A percentile compares a stretch with the other conserved stretches of the same genome.
Conservation (phyloP, 2,797 vertebrate species). For the Limnodromus scolopaceus region DNA sequence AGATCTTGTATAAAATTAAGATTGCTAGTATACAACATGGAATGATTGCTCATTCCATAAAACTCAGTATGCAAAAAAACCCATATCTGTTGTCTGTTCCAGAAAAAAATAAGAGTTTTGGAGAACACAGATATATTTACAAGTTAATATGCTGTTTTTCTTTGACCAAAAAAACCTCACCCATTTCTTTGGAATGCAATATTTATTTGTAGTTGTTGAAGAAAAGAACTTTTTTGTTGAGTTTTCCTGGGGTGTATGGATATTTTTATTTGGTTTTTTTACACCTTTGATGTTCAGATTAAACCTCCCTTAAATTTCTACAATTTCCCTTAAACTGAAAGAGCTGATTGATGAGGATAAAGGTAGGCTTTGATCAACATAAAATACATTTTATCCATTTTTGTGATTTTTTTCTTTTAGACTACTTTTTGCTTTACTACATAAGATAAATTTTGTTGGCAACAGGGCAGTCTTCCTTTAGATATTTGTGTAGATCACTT, state of each 20-base stretch:
- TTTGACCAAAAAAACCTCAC: background rate
- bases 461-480: background rate
- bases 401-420: background rate
- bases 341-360: background rate
- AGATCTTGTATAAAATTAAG: background rate
- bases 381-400: background rate
- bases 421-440: background rate
- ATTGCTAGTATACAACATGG: background rate
- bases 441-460: background rate
- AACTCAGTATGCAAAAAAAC: background rate
- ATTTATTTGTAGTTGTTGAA: background rate
- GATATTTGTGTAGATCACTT: background rate
- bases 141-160: background rate
- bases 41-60: background rate
- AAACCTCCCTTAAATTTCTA: background rate
- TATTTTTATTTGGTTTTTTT: background rate
- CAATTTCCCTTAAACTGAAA: background rate
- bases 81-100: background rate
- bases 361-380: background rate
- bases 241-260: accelerated
- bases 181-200: background rate
- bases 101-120: background rate
- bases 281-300: background rate
- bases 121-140: background rate
- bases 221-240: background rate